Evolutionary conservation across 2,797 vertebrate species (phyloP).

Genomic region (Diglossa cyanea): DNA sequence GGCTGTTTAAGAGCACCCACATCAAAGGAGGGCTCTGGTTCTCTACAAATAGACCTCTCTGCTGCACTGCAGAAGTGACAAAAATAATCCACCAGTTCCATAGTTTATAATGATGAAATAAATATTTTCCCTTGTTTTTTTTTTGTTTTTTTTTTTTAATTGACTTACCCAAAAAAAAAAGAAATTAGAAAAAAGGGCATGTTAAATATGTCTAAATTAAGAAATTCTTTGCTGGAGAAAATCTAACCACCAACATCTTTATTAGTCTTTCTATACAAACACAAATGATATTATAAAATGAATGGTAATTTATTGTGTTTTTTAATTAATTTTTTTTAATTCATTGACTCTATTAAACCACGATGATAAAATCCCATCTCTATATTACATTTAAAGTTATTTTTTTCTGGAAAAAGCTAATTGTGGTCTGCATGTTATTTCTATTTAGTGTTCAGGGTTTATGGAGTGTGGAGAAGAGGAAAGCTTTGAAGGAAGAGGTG

Average conservation of each 20-base stretch:
- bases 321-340: not conserved
- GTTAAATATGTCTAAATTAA: not conserved
- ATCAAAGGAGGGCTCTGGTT: conserved; percentile 54
- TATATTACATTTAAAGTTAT: not conserved
- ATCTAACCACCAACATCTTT: not conserved
- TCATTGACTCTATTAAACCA: not conserved
- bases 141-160: not conserved
- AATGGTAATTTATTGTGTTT: not conserved
- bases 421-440: not conserved
- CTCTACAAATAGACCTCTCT: conserved; percentile 28
- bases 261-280: not conserved
- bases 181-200: not conserved
- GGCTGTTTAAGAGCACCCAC: conserved; percentile 56
- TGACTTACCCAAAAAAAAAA: not conserved
- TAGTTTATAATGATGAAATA: not conserved
- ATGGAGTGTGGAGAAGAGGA: not conserved
- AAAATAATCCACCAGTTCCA: conserved; percentile 9
- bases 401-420: not conserved
- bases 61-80: conserved; percentile 24
- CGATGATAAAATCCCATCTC: accelerated
- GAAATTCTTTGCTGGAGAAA: not conserved
- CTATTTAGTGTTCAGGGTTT: not conserved
- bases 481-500: not conserved
- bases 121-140: not conserved
- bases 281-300: not conserved